Conservation (phyloP, 2,113 vertebrate species). For the Antechinus stuartii region DNA sequence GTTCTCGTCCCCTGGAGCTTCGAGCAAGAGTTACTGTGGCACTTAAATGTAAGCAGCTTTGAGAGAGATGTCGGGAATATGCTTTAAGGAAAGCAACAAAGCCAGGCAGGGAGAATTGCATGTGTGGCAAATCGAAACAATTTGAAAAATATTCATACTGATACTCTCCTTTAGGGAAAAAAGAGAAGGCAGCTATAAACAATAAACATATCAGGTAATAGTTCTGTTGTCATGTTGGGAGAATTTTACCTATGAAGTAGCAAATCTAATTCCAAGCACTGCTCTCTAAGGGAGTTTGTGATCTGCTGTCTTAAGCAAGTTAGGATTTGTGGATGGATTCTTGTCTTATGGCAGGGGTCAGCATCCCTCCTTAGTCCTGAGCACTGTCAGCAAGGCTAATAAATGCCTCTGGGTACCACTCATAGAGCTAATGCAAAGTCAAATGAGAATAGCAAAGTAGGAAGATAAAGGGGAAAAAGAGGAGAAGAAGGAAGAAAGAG, state of each 20-base stretch:
- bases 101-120: conserved; percentile 49
- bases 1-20: conserved; percentile 76
- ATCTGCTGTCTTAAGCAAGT: conserved; percentile 22
- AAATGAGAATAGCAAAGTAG: background rate
- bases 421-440: conserved; percentile 22
- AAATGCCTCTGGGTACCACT: conserved; percentile 6
- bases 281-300: conserved; percentile 20
- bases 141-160: conserved; percentile 61
- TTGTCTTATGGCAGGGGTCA: conserved; percentile 49
- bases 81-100: conserved; percentile 56
- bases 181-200: conserved; percentile 42
- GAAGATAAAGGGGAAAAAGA: background rate
- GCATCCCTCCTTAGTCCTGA: conserved; percentile 13
- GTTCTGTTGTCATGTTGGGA: conserved; percentile 22
- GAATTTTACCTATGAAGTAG: background rate
- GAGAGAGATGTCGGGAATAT: conserved; percentile 47
- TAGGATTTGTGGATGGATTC: background rate
- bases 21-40: conserved; percentile 57
- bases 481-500: conserved; percentile 6
- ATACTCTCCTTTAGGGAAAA: background rate
- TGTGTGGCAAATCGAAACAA: conserved; percentile 60
- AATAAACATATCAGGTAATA: conserved; percentile 27
- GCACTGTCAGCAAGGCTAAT: background rate
- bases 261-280: conserved; percentile 45
- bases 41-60: conserved; percentile 42